phyloP scores from a whole-genome alignment of 1,140 invertebrate genomes.

The Pantala flavescens region DNA sequence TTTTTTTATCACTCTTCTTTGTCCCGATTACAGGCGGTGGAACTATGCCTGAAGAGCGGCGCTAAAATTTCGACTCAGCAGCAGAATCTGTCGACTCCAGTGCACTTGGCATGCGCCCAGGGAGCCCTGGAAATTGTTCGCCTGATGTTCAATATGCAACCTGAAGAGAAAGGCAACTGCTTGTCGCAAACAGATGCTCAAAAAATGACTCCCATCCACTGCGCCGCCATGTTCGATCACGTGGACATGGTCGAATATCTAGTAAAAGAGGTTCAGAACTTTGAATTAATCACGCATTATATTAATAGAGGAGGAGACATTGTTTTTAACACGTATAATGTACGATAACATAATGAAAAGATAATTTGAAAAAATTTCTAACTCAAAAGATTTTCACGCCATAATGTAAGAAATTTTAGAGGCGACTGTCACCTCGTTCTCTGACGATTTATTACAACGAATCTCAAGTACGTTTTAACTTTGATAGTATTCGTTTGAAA shows the following conservation, averaged over 20 bases:
- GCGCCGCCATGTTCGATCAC: constrained; percentile 83
- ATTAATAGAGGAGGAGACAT: too few species aligned
- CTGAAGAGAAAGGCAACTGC: constrained; percentile 54
- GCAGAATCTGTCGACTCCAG: constrained; percentile 75
- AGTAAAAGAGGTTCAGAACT: constrained; percentile 46
- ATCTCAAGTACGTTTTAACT: too few species aligned
- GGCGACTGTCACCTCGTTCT: too few species aligned
- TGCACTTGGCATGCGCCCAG: constrained; percentile 78
- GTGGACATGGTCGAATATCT: constrained; percentile 68
- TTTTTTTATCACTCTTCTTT: too few species aligned
- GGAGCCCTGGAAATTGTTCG: constrained; percentile 74
- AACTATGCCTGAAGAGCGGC: constrained; percentile 71
- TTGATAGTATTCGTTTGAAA: too few species aligned
- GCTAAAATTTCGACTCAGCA: constrained; percentile 78
- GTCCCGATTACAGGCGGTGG: constrained; percentile 49
- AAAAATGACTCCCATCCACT: constrained; percentile 79
- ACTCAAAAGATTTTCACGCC: too few species aligned
- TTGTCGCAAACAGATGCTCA: constrained; percentile 64
- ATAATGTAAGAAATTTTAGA: too few species aligned
- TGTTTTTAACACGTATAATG: too few species aligned
- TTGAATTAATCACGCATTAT: too few species aligned
- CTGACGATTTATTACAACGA: too few species aligned
- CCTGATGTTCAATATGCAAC: constrained; percentile 70
- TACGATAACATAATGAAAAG: not conserved
- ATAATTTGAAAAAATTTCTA: not conserved